Evolutionary conservation across 1,140 invertebrate genomes (phyloP).

Genomic region (Olivierus martensii): DNA sequence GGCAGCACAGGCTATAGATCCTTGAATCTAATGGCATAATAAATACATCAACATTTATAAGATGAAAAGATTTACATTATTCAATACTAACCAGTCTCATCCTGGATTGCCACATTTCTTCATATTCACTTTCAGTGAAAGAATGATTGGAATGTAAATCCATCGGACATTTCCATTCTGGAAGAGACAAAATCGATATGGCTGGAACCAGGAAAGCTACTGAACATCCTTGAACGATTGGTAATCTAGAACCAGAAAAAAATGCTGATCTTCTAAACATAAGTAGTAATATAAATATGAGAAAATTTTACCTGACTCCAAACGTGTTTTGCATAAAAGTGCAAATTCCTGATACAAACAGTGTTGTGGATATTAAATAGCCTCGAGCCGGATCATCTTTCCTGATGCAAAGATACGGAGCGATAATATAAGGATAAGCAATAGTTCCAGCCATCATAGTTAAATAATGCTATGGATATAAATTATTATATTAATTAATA

Average conservation of each 20-base stretch:
- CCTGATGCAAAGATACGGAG: conserved; percentile 63
- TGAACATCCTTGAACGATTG: conserved; percentile 61
- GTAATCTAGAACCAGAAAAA: conserved; percentile 36
- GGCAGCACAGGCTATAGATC: conserved; percentile 68
- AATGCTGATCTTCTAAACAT: too few relatives aligned
- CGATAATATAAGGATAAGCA: conserved; percentile 66
- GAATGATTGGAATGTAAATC: not conserved
- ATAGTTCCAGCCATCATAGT: conserved; percentile 78
- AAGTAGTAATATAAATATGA: too few relatives aligned
- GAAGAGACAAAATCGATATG: conserved; percentile 49
- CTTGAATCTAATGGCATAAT: conserved; percentile 57
- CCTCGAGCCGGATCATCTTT: conserved; percentile 59
- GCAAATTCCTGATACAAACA: conserved; percentile 70
- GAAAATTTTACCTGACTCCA: conserved; percentile 52
- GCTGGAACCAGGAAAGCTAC: conserved; percentile 77
- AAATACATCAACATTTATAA: too few relatives aligned
- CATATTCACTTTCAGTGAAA: not conserved
- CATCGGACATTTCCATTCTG: too few relatives aligned
- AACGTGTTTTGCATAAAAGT: conserved; percentile 66
- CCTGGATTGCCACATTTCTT: not conserved
- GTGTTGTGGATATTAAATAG: conserved; percentile 73
- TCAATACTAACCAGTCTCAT: not conserved
- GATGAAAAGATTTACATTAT: conserved; percentile 2
- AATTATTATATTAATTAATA: too few relatives aligned
- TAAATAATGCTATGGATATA: conserved; percentile 65